Conservation (phyloP, 2,888 invertebrate genomes). For the Shargacucullia verbasci region DNA sequence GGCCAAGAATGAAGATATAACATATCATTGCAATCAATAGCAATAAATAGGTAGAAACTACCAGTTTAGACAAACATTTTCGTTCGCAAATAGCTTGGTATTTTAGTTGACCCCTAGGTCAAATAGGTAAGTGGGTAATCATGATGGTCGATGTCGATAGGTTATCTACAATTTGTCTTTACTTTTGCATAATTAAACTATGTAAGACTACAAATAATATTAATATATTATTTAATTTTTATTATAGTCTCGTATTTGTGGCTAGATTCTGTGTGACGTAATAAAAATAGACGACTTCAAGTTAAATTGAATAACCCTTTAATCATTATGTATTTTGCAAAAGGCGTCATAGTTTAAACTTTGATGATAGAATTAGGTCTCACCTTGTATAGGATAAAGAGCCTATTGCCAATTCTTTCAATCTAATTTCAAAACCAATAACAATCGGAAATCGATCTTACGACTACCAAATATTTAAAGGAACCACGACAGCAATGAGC, state of each 20-base stretch:
- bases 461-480: too few species aligned
- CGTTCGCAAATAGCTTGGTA: conserved; percentile 21
- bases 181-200: conserved; percentile 32
- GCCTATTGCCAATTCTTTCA: background rate
- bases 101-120: conserved; percentile 29
- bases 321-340: too few species aligned
- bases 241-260: conserved; percentile 3
- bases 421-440: too few species aligned
- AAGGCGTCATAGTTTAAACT: too few species aligned
- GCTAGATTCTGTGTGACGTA: too few species aligned
- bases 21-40: background rate
- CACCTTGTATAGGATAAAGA: too few species aligned
- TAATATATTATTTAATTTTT: conserved; percentile 2
- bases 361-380: too few species aligned
- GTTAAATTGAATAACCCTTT: too few species aligned
- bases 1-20: too few species aligned
- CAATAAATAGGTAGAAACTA: background rate
- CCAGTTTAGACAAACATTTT: conserved; percentile 12
- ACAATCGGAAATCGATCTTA: too few species aligned
- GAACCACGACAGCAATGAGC: too few species aligned
- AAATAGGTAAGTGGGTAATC: conserved; percentile 33
- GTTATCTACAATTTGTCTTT: conserved; percentile 34
- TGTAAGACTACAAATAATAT: background rate
- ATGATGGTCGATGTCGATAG: conserved; percentile 24
- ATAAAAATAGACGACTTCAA: too few species aligned